Evolutionary conservation across 2,888 invertebrate genomes (phyloP), one percentile per base, ranked within the genome.

Genomic region (Conops quadrifasciatus): DNA sequence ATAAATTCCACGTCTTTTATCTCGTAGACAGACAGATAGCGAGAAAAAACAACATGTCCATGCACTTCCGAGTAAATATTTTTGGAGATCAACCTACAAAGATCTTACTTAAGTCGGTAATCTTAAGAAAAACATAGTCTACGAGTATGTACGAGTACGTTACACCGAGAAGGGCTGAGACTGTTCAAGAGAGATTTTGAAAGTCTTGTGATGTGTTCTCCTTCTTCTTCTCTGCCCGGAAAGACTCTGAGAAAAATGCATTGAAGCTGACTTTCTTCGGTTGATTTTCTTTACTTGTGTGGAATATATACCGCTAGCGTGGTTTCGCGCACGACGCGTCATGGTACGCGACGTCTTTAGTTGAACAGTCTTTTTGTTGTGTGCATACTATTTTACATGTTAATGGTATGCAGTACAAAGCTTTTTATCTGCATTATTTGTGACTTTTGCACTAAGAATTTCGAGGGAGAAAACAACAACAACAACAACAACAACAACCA

Each of bases 71-170:
- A 60, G 45, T 49, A 68, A 68, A 60, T 62, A 68, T 62, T 62
- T 62, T 53, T 26, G 62, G 36, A 68, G 68, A 68, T 68, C 68
- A 68, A 68, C 68, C 16, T 49, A 51, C 68, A 62, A 51, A 62
- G 67, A 68, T 68, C 68, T 62, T 60, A 36, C 4, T 4, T 36
- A 30, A 60, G 62, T 47, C 62, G 60, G 47, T 36, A 59, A 62
- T 68, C 68, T 68, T 60, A 51, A 36, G 60, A 68, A 36, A 24
- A 45, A 51, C 26, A 60, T 51, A 68, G 51, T 67, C 9, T 9
- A 36, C 36, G 9, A n/a, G n/a, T n/a, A n/a, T n/a, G n/a, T n/a
- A n/a, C 45, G 11, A 43, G 62, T 9, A 36, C 36, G 36, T 36
- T 36, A 36, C 4, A 9, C 36, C 9, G 36, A 4, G 36, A 36